A percentile compares a stretch with the other conserved stretches of the same genome.
These are phyloP conservation scores for Chloroceryle amazona DNA, from an alignment of 2,797 vertebrate species.

Conservation along the genomic window DNA sequence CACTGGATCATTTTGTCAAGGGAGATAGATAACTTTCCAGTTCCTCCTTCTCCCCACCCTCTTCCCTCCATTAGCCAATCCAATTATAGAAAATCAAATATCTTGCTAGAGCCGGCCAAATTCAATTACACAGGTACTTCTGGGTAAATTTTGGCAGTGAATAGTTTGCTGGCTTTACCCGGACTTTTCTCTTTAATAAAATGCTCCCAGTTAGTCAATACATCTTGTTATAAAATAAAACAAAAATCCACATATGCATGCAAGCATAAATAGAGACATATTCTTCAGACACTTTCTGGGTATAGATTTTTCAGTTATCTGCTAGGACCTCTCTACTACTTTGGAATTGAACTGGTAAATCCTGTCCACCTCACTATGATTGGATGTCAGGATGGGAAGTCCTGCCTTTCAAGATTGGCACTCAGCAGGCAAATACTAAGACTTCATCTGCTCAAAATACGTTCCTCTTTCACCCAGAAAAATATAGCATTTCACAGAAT, in stretches of 20 bases:
- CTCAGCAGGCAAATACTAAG: not conserved
- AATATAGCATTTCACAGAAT: not conserved
- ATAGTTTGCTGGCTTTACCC: conserved; percentile 59
- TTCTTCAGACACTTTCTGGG: not conserved
- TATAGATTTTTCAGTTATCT: not conserved
- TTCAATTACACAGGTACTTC: conserved; percentile 77
- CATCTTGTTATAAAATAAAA: conserved; percentile 59
- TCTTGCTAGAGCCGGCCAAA: conserved; percentile 66
- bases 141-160: conserved; percentile 74
- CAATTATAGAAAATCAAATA: conserved; percentile 79
- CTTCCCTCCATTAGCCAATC: conserved; percentile 70
- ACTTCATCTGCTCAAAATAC: not conserved
- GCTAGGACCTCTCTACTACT: not conserved
- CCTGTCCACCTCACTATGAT: not conserved
- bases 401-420: not conserved
- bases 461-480: not conserved
- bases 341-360: not conserved
- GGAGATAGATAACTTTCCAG: conserved; percentile 60
- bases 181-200: conserved; percentile 65
- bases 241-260: not conserved
- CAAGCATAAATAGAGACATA: not conserved
- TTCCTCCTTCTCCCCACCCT: conserved; percentile 43
- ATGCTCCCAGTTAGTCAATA: conserved; percentile 55
- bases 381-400: not conserved
- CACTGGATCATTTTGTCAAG: conserved; percentile 62